Base-by-base conservation (phyloP, 2,797 vertebrate genomes). In the Miichthys miiuy region DNA sequence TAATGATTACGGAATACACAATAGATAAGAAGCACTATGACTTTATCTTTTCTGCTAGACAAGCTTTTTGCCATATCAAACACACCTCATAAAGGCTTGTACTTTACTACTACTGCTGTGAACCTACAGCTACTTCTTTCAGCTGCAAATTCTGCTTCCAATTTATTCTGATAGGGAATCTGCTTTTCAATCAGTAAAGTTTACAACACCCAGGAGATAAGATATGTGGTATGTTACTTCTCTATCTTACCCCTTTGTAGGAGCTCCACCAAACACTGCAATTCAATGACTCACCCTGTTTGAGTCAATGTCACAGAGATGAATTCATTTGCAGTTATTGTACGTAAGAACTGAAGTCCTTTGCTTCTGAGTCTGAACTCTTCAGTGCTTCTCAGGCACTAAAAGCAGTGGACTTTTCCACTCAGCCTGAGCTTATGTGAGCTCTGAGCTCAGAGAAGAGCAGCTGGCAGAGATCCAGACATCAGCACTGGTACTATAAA, bases 321-420 rank as follows among this genome's bases (percentile, higher is more conserved):
- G 27, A 68, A 64, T 68, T 79, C 6, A 34, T 50, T 6, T 42
- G 51, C 52, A 46, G 55, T 73, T 75, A 65, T 30, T 76, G 21
- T 62, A 52, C 23, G 41, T 30, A 38, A 75, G 50, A 61, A 44
- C 56, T 74, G 44, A 57, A 72, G 34, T 76, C 62, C 48, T 76
- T 66, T 77, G 68, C 70, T 68, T 70, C 62, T 69, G 65, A 75
- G 84, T 72, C n/a, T 86, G 77, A 88, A 83, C 83, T 80, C 68
- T 56, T 79, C 71, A 82, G 21, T 82, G 80, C 81, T 67, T 69
- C 80, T 69, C 48, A 62, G 78, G 63, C 71, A 74, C 58, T 86
- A 38, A 87, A 81, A 80, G 75, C 57, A 25, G 71, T 86, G 84
- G 83, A 90, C 89, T 84, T 91, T 88, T 91, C 72, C 84, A 90